Percentiles rank a stretch among this genome's conserved stretches.
Evolutionary conservation across 37 sponge, comb jelly and placozoan genomes (phyloP).

Genomic region (Amphimedon queenslandica): DNA sequence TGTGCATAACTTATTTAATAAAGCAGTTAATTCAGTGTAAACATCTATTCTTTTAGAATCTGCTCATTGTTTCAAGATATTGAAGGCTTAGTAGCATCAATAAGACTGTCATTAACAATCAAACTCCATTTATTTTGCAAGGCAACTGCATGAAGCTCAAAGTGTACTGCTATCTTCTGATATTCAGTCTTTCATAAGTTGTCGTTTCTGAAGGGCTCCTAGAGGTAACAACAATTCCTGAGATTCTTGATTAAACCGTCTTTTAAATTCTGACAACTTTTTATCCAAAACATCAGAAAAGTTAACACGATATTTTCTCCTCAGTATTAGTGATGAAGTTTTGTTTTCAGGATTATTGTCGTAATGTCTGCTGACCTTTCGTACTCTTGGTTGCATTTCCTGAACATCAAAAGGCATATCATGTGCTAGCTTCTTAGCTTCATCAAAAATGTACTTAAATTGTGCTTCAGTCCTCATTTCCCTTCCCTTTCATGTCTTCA

Average conservation of each 20-base stretch:
- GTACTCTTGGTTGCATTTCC: constrained; percentile 6
- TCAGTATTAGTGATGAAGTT: constrained; percentile 4
- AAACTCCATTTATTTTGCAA: constrained; percentile 7
- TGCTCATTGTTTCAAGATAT: constrained; percentile 15
- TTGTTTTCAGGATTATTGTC: background rate
- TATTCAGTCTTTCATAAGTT: background rate
- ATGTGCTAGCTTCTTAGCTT: constrained; percentile 9
- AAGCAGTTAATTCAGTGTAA: constrained; percentile 16
- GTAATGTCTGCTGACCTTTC: background rate
- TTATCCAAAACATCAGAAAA: constrained; percentile 18
- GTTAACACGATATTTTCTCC: constrained; percentile 9
- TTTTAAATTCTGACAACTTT: constrained; percentile 14
- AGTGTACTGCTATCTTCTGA: background rate
- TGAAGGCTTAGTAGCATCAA: constrained; percentile 13
- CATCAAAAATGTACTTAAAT: constrained; percentile 17
- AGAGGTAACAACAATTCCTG: constrained; percentile 6
- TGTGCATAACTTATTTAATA: background rate
- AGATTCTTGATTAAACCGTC: constrained; percentile 30
- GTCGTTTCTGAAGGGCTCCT: constrained; percentile 14
- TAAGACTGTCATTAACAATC: constrained; percentile 13
- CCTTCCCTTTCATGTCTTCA: background rate
- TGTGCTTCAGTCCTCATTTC: constrained; percentile 9
- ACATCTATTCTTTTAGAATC: constrained; percentile 15
- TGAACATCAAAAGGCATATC: background rate
- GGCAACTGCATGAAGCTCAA: constrained; percentile 2